Conservation (phyloP, 2,797 vertebrate genomes). For the Xiphophorus birchmanni region DNA sequence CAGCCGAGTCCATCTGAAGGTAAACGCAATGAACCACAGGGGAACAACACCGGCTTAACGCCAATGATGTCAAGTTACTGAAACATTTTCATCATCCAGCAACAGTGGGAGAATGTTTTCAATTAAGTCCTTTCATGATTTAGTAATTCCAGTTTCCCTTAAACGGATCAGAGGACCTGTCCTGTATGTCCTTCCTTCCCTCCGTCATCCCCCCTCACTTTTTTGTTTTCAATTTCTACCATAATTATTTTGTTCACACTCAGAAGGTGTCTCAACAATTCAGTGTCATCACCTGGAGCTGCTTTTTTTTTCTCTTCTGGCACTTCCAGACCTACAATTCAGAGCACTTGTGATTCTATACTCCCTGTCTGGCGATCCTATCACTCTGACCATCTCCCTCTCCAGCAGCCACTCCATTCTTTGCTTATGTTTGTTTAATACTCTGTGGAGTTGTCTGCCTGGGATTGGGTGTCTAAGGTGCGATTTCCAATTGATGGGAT, state of each 20-base stretch:
- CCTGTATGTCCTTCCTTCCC: constrained; percentile 33
- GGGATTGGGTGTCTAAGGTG: constrained; percentile 72
- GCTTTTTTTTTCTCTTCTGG: background rate
- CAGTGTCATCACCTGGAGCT: constrained; percentile 52
- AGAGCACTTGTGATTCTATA: constrained; percentile 70
- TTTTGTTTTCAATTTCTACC: constrained; percentile 46
- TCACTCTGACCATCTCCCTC: constrained; percentile 73
- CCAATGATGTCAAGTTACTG: constrained; percentile 68
- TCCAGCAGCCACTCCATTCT: constrained; percentile 76
- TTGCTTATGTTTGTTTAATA: constrained; percentile 86
- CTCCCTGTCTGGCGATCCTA: constrained; percentile 69
- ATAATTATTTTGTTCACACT: constrained; percentile 46
- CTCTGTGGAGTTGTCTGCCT: constrained; percentile 75
- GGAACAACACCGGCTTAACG: constrained; percentile 55
- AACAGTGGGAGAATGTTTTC: constrained; percentile 57
- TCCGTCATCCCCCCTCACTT: constrained; percentile 11
- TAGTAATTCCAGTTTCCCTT: constrained; percentile 54
- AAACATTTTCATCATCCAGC: constrained; percentile 74
- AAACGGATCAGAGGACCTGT: constrained; percentile 31
- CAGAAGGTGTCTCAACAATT: constrained; percentile 30
- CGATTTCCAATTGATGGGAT: constrained; percentile 75
- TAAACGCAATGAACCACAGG: constrained; percentile 62
- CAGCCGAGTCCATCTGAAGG: constrained; percentile 55
- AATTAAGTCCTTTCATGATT: constrained; percentile 68
- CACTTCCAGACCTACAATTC: constrained; percentile 60